These are phyloP conservation scores for Cherax quadricarinatus DNA, from an alignment of 1,140 invertebrate species.

Conservation along the genomic window DNA sequence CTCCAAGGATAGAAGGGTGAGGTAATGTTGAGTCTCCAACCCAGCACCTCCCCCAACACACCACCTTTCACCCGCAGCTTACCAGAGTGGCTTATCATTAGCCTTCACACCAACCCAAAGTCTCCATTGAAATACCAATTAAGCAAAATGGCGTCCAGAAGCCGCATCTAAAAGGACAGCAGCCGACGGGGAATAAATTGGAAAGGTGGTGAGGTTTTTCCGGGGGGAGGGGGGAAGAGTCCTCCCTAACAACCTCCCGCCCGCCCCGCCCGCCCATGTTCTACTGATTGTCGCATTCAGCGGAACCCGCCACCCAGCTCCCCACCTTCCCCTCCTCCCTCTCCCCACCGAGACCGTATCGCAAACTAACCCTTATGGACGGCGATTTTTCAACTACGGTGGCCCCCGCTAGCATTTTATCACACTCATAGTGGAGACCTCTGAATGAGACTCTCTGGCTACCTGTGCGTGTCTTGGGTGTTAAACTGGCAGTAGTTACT, in stretches of 20 bases:
- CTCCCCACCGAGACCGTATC: slow-evolving; percentile 48
- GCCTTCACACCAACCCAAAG: slow-evolving; percentile 25
- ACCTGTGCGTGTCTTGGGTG: slow-evolving; percentile 56
- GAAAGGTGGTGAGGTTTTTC: background rate
- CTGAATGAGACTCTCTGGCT: slow-evolving; percentile 50
- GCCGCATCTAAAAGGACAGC: slow-evolving; percentile 41
- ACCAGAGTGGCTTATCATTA: slow-evolving; percentile 58
- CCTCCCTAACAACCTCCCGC: too few species aligned
- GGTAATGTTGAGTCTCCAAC: too few species aligned
- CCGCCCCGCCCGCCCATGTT: slow-evolving; percentile 26
- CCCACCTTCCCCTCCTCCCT: slow-evolving; percentile 6
- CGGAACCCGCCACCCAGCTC: slow-evolving; percentile 13
- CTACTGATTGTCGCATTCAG: slow-evolving; percentile 69
- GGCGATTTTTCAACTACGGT: slow-evolving; percentile 66
- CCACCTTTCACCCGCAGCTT: background rate
- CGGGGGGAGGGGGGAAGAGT: too few species aligned
- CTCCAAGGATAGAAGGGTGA: too few species aligned
- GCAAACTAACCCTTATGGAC: slow-evolving; percentile 53
- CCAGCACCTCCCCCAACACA: too few species aligned
- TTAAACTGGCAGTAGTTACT: background rate
- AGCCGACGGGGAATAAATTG: slow-evolving; percentile 52
- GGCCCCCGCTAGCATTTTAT: slow-evolving; percentile 56
- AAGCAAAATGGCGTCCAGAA: slow-evolving; percentile 59
- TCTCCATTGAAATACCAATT: slow-evolving; percentile 57
- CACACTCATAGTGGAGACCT: slow-evolving; percentile 45